Conservation (phyloP, 2,797 vertebrate genomes). For the Ceryle rudis region DNA sequence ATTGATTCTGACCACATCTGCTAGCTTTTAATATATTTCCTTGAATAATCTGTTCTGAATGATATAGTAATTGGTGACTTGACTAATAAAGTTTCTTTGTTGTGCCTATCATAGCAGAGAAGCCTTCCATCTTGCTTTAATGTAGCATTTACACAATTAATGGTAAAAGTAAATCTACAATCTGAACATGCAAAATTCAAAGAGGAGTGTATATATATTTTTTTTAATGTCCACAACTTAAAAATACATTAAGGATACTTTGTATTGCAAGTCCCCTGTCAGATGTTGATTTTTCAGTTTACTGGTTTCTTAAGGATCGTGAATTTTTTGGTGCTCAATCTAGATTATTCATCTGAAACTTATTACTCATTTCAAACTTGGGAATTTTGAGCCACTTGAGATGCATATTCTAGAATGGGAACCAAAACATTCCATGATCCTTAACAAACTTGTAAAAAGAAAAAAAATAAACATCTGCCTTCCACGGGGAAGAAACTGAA, state of each 20-base stretch:
- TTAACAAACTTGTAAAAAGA: conserved; percentile 66
- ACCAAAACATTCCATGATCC: conserved; percentile 68
- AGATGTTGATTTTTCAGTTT: conserved; percentile 53
- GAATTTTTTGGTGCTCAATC: conserved; percentile 46
- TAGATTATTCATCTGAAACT: conserved; percentile 58
- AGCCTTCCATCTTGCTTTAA: conserved; percentile 47
- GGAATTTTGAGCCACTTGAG: conserved; percentile 66
- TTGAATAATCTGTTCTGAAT: conserved; percentile 74
- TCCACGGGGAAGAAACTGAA: background rate
- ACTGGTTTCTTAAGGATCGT: conserved; percentile 56
- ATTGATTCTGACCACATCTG: conserved; percentile 64
- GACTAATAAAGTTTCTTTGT: conserved; percentile 75
- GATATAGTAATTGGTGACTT: conserved; percentile 74
- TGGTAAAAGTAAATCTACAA: conserved; percentile 11
- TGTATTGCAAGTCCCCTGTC: conserved; percentile 4
- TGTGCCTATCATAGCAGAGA: conserved; percentile 25
- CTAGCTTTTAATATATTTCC: conserved; percentile 72
- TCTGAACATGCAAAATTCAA: conserved; percentile 34
- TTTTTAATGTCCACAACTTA: background rate
- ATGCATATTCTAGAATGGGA: conserved; percentile 57
- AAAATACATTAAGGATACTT: conserved; percentile 33
- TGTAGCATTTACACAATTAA: conserved; percentile 47
- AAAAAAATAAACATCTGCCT: conserved; percentile 74
- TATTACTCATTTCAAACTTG: conserved; percentile 51
- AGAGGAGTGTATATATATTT: background rate